Conservation (phyloP, 2,113 vertebrate species). For the Onychostoma macrolepis region DNA sequence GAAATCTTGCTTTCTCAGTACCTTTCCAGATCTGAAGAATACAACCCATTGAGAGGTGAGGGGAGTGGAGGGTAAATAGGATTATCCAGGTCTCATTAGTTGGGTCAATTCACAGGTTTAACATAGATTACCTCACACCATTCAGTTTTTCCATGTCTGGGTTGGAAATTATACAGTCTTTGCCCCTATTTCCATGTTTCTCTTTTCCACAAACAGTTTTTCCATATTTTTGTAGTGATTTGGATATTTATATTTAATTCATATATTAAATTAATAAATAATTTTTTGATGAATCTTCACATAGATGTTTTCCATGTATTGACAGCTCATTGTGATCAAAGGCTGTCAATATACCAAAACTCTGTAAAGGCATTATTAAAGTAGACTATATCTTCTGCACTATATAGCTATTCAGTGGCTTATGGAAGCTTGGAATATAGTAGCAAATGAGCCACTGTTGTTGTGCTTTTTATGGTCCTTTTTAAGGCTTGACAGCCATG, state of each 20-base stretch:
- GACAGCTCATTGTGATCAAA: background rate
- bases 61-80: conserved; percentile 1
- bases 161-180: background rate
- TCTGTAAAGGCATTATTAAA: background rate
- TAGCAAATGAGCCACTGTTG: background rate
- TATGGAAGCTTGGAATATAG: background rate
- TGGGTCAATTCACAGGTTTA: conserved; percentile 7
- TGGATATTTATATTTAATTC: too few relatives aligned
- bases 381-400: background rate
- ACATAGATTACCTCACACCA: background rate
- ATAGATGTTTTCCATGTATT: background rate
- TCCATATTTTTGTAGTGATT: background rate
- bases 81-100: conserved; percentile 5
- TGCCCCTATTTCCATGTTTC: background rate
- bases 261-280: too few relatives aligned
- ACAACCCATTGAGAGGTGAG: conserved; percentile 10
- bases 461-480: background rate
- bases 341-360: background rate
- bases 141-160: background rate
- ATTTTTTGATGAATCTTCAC: background rate
- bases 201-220: background rate
- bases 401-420: background rate
- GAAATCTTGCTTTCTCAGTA: background rate
- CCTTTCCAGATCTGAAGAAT: background rate
- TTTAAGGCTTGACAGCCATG: background rate